Evolutionary conservation across 2,888 invertebrate species (phyloP).

Genomic region (Synergus laeviventris): DNA sequence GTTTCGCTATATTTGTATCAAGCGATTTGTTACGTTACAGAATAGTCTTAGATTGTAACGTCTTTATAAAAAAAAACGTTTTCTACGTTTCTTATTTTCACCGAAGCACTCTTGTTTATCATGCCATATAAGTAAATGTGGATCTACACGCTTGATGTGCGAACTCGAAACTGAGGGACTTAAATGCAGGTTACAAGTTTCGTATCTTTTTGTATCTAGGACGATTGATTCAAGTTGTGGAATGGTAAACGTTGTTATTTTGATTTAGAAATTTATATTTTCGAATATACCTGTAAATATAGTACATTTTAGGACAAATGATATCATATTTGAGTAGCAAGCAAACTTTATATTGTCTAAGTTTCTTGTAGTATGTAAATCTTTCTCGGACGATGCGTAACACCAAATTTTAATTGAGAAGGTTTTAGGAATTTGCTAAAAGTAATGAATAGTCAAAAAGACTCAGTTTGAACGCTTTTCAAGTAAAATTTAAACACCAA

Average conservation of each 20-base stretch:
- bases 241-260: conserved; percentile 40
- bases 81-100: not conserved
- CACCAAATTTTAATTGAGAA: not conserved
- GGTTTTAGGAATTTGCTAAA: not conserved
- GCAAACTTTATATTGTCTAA: conserved; percentile 25
- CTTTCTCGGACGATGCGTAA: conserved; percentile 36
- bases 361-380: conserved; percentile 18
- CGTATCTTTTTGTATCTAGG: conserved; percentile 16
- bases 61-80: not conserved
- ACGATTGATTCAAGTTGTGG: conserved; percentile 33
- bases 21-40: not conserved
- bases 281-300: conserved; percentile 37
- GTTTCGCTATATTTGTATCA: not conserved
- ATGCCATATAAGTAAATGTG: conserved; percentile 35
- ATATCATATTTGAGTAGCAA: conserved; percentile 27
- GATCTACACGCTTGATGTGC: conserved; percentile 9
- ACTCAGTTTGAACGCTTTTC: not conserved
- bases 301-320: conserved; percentile 35
- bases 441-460: not conserved
- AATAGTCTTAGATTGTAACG: not conserved
- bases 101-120: conserved; percentile 23
- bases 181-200: conserved; percentile 28
- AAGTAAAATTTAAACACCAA: too few species aligned
- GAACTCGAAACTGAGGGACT: conserved; percentile 5
- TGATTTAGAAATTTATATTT: conserved; percentile 23